Evolutionary conservation across 2,797 vertebrate species (phyloP).

Genomic region (Sebastes kiyomatsui): DNA sequence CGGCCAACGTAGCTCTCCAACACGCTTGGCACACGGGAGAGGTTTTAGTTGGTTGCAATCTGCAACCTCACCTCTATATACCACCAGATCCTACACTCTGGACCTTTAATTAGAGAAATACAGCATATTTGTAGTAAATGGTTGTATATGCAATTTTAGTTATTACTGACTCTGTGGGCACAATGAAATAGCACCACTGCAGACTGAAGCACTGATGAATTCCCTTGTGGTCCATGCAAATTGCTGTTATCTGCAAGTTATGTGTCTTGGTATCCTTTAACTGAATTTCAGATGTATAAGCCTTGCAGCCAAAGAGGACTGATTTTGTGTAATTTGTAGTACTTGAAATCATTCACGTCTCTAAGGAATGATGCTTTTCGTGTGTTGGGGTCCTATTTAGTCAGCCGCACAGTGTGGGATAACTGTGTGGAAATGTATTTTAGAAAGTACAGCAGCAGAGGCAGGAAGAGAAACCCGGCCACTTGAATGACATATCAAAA

Average conservation of each 20-base stretch:
- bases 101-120: not conserved
- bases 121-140: not conserved
- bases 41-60: too few species aligned
- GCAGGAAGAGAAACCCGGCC: conserved; percentile 11
- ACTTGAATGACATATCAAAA: conserved; percentile 58
- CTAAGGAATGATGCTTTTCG: conserved; percentile 5
- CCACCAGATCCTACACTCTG: too few species aligned
- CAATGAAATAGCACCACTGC: not conserved
- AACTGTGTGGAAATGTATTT: conserved; percentile 38
- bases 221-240: conserved; percentile 13
- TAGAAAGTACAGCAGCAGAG: not conserved
- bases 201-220: not conserved
- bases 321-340: conserved; percentile 22
- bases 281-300: conserved; percentile 32
- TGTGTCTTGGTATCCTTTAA: not conserved
- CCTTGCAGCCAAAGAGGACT: not conserved
- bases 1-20: too few species aligned
- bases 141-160: not conserved
- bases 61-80: too few species aligned
- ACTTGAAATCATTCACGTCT: conserved; percentile 10
- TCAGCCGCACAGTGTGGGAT: conserved; percentile 17
- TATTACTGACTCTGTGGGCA: not conserved
- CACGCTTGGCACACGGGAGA: too few species aligned
- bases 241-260: conserved; percentile 17
- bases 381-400: conserved; percentile 22